A percentile compares a stretch with the other conserved stretches of the same genome.
Conservation (phyloP, 2,797 vertebrate species). For the Sebastes taczanowskii region DNA sequence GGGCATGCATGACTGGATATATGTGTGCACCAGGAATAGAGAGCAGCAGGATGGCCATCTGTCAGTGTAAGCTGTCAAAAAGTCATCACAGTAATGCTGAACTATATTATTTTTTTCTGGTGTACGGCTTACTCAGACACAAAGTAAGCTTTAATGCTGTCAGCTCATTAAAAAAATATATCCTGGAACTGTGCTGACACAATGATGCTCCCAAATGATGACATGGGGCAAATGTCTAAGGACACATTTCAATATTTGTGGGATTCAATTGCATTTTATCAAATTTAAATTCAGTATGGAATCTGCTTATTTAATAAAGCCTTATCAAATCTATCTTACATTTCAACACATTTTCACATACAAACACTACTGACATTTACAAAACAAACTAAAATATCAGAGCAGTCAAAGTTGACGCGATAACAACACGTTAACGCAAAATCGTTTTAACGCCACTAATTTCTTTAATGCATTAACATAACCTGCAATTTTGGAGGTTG, state of each 20-base stretch:
- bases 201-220: not conserved
- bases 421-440: no score
- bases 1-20: conserved; percentile 16
- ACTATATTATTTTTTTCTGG: not conserved
- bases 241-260: not conserved
- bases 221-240: not conserved
- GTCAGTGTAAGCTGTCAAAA: conserved; percentile 27
- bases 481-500: no score
- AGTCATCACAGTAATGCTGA: conserved; percentile 6
- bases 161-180: not conserved
- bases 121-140: not conserved
- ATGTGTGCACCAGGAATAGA: not conserved
- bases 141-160: not conserved
- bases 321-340: not conserved
- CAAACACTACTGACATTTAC: not conserved
- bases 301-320: not conserved
- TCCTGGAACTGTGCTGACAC: not conserved
- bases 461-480: no score
- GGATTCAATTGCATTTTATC: fast-evolving
- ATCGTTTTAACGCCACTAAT: no score
- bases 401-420: no score
- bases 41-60: conserved; percentile 43
- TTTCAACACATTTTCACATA: not conserved
- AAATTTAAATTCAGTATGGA: not conserved
- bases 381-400: not conserved